Evolutionary conservation across 2,888 invertebrate species (phyloP).

Genomic region (Mythimna pallens): DNA sequence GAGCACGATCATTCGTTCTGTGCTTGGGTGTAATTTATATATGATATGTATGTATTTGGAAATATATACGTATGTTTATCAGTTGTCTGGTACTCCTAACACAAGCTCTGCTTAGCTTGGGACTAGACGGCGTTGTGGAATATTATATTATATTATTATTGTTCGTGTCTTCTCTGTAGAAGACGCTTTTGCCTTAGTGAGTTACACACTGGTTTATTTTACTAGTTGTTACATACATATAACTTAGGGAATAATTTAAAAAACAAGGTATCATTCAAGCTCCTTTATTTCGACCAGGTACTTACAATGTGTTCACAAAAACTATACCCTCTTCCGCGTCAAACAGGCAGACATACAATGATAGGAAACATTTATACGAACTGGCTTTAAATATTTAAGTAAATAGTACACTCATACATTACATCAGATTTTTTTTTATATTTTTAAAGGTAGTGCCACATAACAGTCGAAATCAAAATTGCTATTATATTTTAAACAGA

Average conservation of each 20-base stretch:
- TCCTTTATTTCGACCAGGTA: slow-evolving; percentile 87
- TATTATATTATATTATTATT: no score
- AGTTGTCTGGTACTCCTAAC: no score
- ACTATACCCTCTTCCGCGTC: slow-evolving; percentile 42
- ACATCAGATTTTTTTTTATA: slow-evolving; percentile 8
- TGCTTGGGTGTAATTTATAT: no score
- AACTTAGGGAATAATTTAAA: neutral
- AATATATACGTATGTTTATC: no score
- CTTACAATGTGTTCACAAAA: slow-evolving; percentile 66
- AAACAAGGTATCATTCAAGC: slow-evolving; percentile 78
- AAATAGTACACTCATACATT: slow-evolving; percentile 26
- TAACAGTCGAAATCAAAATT: slow-evolving; percentile 16
- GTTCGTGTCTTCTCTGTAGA: no score
- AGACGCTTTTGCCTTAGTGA: no score
- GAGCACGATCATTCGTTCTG: no score
- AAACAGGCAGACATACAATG: slow-evolving; percentile 51
- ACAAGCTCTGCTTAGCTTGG: no score
- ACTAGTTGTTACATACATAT: no score
- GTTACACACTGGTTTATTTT: no score
- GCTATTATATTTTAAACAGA: neutral
- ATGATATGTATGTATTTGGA: no score
- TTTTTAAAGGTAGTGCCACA: slow-evolving; percentile 41
- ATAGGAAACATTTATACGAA: slow-evolving; percentile 38
- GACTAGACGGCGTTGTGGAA: no score
- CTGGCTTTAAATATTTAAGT: slow-evolving; percentile 35